These are phyloP conservation scores for Nemotelus nigrinus DNA, from an alignment of 2,888 invertebrate genomes.

Conservation along the genomic window DNA sequence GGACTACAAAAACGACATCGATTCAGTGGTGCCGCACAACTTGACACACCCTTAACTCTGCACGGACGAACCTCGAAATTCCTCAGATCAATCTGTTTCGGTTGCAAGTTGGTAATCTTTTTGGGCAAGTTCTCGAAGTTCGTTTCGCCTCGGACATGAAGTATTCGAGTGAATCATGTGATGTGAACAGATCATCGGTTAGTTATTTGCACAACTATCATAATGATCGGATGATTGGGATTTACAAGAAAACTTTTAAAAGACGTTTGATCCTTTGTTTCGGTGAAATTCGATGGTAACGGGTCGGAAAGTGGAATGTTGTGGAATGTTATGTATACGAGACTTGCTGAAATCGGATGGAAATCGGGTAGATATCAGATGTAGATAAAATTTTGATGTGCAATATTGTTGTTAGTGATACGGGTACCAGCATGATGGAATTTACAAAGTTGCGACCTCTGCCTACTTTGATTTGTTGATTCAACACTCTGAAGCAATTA, in stretches of 20 bases:
- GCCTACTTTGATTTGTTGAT: no score
- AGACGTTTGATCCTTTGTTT: constrained; percentile 6
- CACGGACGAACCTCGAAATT: background rate
- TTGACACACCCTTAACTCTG: constrained; percentile 41
- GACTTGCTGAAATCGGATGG: background rate
- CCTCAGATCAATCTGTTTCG: background rate
- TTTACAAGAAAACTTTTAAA: background rate
- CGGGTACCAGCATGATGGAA: no score
- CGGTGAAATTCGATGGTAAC: background rate
- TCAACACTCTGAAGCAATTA: no score
- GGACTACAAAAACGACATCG: constrained; percentile 9
- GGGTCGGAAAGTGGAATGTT: background rate
- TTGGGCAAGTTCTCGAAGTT: background rate
- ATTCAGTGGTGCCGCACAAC: background rate
- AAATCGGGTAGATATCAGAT: background rate
- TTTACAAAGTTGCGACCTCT: no score
- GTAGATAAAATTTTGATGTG: background rate
- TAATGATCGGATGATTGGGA: background rate
- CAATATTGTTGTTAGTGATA: no score
- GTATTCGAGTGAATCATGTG: constrained; percentile 10
- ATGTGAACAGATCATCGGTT: constrained; percentile 26
- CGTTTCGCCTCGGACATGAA: background rate
- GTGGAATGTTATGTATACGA: background rate
- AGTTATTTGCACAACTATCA: constrained; percentile 13
- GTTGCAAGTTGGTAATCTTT: background rate